Base-by-base conservation (phyloP, 2,113 vertebrate genomes). In the Cochlearius cochlearius region DNA sequence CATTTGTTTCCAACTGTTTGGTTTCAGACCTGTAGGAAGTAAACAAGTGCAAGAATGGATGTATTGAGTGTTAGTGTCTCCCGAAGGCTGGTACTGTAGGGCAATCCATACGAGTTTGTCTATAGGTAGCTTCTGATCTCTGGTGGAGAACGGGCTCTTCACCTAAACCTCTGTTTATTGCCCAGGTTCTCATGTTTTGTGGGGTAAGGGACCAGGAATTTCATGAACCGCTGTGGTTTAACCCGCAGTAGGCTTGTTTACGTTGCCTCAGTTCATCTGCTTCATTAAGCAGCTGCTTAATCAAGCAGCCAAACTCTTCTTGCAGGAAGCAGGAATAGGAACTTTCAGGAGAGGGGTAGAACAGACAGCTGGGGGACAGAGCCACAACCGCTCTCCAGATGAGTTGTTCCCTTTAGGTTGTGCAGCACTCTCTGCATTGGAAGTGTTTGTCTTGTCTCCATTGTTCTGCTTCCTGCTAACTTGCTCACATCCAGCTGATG, bases 351-450 rank as follows among this genome's bases (percentile, higher is more conserved):
- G 58, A 63, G n/a, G 49, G 21, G 58, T 34, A 49, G 81, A 13
- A 25, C 39, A 60, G 58, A 30, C 41, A 85, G 32, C 32, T 29
- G 38, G 8, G 36, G 39, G 52, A 29, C 66, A 68, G 64, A 86
- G 59, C 59, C 64, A 34, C 1, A 3, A 11, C 27, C 0, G 1
- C 38, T 73, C 34, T 71, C 0, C 1, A 72, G 69, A 72, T 23
- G 60, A 43, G 45, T 41, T 30, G 11, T 30, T 62, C 36, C 38
- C 45, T 45, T 25, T 18, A 56, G 53, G 36, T 27, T 73, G 34
- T 62, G 26, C 23, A 68, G 53, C 30, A 26, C 26, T 41, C 14
- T 25, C 8, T 69, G 27, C 30, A 6, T 16, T 41, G 22, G 60
- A 81, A 53, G 26, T 38, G 15, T 58, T 60, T 59, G 52, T 43